A percentile compares a stretch with the other conserved stretches of the same genome.
Conservation (phyloP, 2,113 vertebrate genomes). For the Onychostoma macrolepis region DNA sequence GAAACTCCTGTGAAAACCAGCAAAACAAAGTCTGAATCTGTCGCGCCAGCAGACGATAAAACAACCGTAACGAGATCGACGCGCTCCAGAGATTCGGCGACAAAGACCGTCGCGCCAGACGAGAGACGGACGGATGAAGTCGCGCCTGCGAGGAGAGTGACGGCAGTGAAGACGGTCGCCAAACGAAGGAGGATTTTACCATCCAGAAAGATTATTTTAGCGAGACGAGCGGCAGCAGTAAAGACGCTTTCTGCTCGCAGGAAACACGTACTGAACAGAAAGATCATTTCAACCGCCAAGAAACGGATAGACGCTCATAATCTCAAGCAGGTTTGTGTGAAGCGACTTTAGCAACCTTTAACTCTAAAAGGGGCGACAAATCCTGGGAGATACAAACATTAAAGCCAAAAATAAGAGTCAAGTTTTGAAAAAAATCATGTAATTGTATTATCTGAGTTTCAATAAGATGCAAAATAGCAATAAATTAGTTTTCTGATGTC, state of each 20-base stretch:
- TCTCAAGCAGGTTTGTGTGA: slow-evolving; percentile 16
- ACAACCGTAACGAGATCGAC: background rate
- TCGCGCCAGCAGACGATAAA: background rate
- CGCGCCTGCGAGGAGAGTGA: background rate
- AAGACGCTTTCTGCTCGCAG: background rate
- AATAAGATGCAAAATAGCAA: no score
- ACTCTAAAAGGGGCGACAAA: no score
- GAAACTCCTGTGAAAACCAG: background rate
- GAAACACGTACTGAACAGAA: background rate
- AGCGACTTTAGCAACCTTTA: background rate
- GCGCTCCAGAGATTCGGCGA: background rate
- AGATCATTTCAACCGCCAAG: background rate
- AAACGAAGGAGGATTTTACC: background rate
- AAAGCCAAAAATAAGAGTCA: no score
- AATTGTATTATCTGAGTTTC: no score
- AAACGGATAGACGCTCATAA: background rate
- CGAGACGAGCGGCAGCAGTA: background rate
- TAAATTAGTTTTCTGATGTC: no score
- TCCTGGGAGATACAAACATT: no score
- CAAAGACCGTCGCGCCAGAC: background rate
- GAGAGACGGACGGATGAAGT: background rate
- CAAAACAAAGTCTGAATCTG: background rate
- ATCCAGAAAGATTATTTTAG: background rate
- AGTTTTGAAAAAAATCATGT: no score
- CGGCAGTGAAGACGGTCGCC: background rate